phyloP scores from a whole-genome alignment of 2,797 vertebrate species.

The Tangara arthus region DNA sequence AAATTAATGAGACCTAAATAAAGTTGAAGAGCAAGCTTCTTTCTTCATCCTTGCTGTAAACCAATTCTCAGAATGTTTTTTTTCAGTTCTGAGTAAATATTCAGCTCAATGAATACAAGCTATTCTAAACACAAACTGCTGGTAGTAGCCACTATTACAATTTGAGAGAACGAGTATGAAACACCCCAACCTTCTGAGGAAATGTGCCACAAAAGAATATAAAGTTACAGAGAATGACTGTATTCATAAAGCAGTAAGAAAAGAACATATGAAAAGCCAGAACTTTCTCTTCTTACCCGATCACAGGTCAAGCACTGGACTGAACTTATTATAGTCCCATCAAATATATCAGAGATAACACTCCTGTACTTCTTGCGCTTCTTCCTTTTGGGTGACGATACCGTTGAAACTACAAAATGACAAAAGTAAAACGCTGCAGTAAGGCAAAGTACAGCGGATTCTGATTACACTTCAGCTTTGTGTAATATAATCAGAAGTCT shows the following conservation, averaged over 20 bases:
- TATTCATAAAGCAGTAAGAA: not conserved
- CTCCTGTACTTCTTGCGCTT: conserved; percentile 94
- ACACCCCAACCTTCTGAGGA: not conserved
- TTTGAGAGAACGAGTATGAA: not conserved
- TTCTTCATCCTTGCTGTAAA: not conserved
- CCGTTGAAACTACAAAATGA: conserved; percentile 70
- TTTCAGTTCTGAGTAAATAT: not conserved
- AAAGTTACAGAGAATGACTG: not conserved
- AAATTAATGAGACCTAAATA: not conserved
- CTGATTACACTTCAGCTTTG: not conserved
- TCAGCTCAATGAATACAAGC: not conserved
- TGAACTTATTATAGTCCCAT: conserved; percentile 96
- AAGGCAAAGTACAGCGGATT: not conserved
- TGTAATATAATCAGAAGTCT: not conserved
- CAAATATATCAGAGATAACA: conserved; percentile 96
- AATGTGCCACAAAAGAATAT: not conserved
- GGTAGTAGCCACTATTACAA: not conserved
- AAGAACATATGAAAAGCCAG: not conserved
- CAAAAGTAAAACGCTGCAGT: not conserved
- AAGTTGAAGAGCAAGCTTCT: not conserved
- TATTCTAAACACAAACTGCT: not conserved
- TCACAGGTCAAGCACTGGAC: conserved; percentile 98
- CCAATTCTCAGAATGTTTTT: not conserved
- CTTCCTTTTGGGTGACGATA: conserved; percentile 88
- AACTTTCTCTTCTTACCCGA: conserved; percentile 74